Conservation (phyloP, 2,888 invertebrate species). For the Macaria liturata region DNA sequence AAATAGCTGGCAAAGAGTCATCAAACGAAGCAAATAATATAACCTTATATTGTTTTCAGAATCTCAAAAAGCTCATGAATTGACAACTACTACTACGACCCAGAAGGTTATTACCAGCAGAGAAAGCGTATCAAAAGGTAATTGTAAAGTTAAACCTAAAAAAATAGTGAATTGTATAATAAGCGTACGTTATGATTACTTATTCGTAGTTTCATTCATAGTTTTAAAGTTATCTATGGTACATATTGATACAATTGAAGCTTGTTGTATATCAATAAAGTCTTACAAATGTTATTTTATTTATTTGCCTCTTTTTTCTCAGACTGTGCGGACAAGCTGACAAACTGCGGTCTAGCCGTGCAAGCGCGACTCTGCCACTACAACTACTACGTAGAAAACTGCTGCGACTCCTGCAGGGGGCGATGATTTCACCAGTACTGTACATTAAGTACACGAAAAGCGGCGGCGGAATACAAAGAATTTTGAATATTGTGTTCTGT, state of each 20-base stretch:
- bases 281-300: too few relatives aligned
- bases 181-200: too few relatives aligned
- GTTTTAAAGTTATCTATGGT: too few relatives aligned
- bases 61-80: conserved; percentile 50
- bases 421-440: conserved; percentile 38
- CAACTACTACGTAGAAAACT: conserved; percentile 91
- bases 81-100: conserved; percentile 37
- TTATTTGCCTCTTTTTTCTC: conserved; percentile 27
- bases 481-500: not conserved
- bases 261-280: too few relatives aligned
- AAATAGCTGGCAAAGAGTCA: too few relatives aligned
- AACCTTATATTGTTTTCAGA: conserved; percentile 45
- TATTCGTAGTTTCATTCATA: too few relatives aligned
- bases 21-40: too few relatives aligned
- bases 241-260: too few relatives aligned
- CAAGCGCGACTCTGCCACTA: conserved; percentile 94
- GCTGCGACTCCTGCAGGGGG: conserved; percentile 88
- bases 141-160: not conserved
- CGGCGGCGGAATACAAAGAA: too few relatives aligned
- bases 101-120: conserved; percentile 38
- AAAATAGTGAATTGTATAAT: not conserved
- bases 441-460: not conserved
- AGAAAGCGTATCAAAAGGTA: conserved; percentile 48
- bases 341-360: conserved; percentile 91
- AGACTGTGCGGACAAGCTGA: conserved; percentile 88